A percentile compares a stretch with the other conserved stretches of the same genome.
Evolutionary conservation across 2,797 vertebrate species (phyloP).

Genomic region (Valencia hispanica): DNA sequence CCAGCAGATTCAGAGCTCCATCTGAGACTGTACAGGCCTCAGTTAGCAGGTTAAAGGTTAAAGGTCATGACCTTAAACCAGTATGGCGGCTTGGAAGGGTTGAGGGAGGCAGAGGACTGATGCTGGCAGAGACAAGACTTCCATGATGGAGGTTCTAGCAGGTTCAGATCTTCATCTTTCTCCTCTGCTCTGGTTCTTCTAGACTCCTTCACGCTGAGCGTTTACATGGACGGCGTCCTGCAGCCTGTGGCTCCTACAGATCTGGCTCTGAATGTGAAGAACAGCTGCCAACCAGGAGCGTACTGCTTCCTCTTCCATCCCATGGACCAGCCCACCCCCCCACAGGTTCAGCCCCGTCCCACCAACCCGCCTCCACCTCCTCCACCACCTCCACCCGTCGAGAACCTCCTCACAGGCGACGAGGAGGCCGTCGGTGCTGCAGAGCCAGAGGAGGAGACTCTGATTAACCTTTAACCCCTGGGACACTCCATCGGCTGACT

Average conservation of each 20-base stretch:
- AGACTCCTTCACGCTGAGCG: conserved; percentile 65
- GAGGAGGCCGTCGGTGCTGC: not conserved
- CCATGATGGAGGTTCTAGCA: no score
- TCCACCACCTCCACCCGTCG: conserved; percentile 42
- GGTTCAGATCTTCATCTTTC: no score
- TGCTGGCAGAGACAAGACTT: no score
- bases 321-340: not conserved
- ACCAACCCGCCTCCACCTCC: conserved; percentile 40
- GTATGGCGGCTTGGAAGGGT: no score
- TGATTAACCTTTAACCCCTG: conserved; percentile 64
- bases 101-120: no score
- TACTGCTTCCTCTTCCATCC: conserved; percentile 93
- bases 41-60: no score
- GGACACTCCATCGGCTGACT: no score
- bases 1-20: no score
- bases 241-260: conserved; percentile 82
- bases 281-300: conserved; percentile 83
- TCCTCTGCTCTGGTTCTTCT: conserved; percentile 1
- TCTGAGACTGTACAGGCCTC: no score
- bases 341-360: conserved; percentile 17
- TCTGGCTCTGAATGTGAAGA: conserved; percentile 89
- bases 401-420: not conserved
- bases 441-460: conserved; percentile 41
- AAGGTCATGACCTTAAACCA: no score
- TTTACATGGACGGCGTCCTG: conserved; percentile 61